Base-by-base conservation (phyloP, 2,797 vertebrate genomes). In the Sus cebifrons region DNA sequence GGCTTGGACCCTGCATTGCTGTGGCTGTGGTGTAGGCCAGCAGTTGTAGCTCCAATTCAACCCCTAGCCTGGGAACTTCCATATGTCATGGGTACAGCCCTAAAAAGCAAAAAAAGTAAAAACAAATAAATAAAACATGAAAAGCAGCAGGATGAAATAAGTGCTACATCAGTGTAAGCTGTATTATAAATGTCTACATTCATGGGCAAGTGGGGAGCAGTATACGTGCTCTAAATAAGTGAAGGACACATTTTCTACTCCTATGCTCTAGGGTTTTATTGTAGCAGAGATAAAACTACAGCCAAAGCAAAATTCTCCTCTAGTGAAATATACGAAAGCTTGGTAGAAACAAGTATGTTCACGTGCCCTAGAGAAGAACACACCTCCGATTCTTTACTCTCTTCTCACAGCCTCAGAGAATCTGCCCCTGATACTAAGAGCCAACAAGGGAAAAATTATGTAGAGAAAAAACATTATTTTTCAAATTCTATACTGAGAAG, bases 381-480 rank as follows among this genome's bases (percentile, higher is more conserved):
- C 3, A 92, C 32, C n/a, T 83, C 56, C 49, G 56, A 79, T 88
- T 95, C n/a, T 79, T 94, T 12, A 91, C n/a, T 36, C 79, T 94
- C 16, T 44, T 75, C 67, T 70, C 52, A 62, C 15, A 79, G 1
- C 15, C 62, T 65, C 67, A 82, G 23, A 94, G 32, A 84, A 75
- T 29, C 32, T 23, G 6, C 17, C 12, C 77, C 84, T 85, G 56
- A 62, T 89, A 13, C 10, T 67, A 74, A 92, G 56, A 81, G 10
- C 10, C 81, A 77, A 75, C 44, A 21, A 91, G 15, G 25, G 56
- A 5, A 71, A 95, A 95, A 73, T 74, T 67, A 74, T 20, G 71
- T 32, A 67, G 18, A 86, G 17, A 56, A 62, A 91, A 88, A 86
- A 65, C 54, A 21, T 60, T 29, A 29, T 60, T 88, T 91, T 91